These are phyloP conservation scores for Aleiodes sp. DNA, from an alignment of 1,140 invertebrate species.

Conservation along the genomic window DNA sequence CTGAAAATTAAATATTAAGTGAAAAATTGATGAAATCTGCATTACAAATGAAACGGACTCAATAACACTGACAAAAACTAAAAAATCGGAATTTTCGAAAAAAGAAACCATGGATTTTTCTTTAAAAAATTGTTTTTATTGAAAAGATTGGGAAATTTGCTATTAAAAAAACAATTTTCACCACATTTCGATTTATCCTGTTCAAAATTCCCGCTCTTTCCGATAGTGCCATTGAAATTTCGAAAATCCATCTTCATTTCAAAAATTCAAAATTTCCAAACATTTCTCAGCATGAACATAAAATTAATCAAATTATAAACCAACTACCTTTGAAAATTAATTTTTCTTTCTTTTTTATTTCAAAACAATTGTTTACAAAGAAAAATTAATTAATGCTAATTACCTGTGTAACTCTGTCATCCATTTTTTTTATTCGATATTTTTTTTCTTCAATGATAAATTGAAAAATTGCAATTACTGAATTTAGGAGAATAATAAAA, in stretches of 20 bases:
- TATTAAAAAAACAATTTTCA: no score
- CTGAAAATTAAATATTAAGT: no score
- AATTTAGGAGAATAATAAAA: no score
- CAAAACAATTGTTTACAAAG: no score
- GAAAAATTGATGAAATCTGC: neutral
- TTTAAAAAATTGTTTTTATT: no score
- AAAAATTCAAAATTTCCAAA: neutral
- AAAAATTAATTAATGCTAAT: constrained; percentile 2
- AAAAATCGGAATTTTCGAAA: neutral
- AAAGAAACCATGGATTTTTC: no score
- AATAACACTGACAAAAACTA: neutral
- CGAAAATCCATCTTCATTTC: neutral
- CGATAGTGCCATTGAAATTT: no score
- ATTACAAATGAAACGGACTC: neutral
- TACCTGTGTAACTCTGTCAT: constrained; percentile 8
- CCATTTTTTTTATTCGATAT: neutral
- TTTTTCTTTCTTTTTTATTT: no score
- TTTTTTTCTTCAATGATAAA: neutral
- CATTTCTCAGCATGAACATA: neutral
- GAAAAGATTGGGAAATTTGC: no score
- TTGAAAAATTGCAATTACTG: neutral
- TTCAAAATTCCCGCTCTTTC: no score
- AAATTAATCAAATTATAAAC: constrained; percentile 1
- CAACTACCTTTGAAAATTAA: neutral
- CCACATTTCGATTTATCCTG: no score